Evolutionary conservation across 2,113 vertebrate genomes (phyloP), one percentile per base, ranked within the genome.

Genomic region (Sisor rabdophorus): DNA sequence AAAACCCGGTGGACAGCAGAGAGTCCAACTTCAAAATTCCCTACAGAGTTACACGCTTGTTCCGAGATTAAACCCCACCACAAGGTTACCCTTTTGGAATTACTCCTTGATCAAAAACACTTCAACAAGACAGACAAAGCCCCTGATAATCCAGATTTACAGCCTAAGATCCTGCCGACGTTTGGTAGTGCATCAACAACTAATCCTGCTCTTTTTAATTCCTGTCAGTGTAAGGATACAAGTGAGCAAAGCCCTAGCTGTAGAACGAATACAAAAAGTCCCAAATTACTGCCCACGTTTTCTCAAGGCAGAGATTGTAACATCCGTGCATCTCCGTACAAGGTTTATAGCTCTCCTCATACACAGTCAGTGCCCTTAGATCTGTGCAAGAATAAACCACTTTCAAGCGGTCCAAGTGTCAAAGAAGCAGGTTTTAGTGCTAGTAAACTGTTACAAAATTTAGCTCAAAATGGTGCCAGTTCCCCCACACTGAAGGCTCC

Each of bases 371-470:
- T 78, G 40, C 85, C 85, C 15, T 71, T 87, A 60, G 83, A 87
- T 82, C 82, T 87, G 78, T 84, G 86, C 71, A 87, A 93, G 83
- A 83, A 90, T 74, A 92, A 91, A 76, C 80, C 89, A 58, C 82
- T 76, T 80, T 84, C 84, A 22, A 91, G 82, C 0, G 87, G 93
- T 68, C 3, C 26, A 13, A 88, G 85, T 80, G 83, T 87, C 0
- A 92, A 91, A 75, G 92, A 88, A 80, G 82, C 90, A 0, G 85
- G 89, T 15, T 95, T 95, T 80, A 95, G 93, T 65, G 94, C 94
- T 81, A 95, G 94, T 81, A 95, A 94, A 77, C 87, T 95, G 75
- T 84, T 95, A 85, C 93, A 95, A 60, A 94, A 95, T 79, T 90
- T 95, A n/a, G 94, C 94, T 19, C 94, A 92, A 79, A 83, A 48